phyloP scores from a whole-genome alignment of 1,140 invertebrate species.

The Melanaphis sacchari region DNA sequence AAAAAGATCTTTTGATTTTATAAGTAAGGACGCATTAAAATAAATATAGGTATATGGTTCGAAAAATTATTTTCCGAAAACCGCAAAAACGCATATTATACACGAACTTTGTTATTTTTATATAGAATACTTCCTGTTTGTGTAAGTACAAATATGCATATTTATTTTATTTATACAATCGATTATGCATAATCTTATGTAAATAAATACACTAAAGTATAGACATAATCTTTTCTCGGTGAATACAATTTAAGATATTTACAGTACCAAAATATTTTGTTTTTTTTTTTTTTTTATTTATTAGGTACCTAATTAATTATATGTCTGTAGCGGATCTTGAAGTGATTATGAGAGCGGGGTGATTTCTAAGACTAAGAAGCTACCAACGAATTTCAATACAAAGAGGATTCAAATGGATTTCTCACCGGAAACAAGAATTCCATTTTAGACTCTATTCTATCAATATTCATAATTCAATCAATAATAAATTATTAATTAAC shows the following conservation, averaged over 20 bases:
- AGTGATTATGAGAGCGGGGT: no score
- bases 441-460: neutral
- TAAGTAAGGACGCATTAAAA: neutral
- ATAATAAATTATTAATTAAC: neutral
- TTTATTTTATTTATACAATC: no score
- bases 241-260: neutral
- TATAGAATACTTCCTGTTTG: neutral
- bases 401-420: no score
- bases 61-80: neutral
- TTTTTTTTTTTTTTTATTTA: no score
- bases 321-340: no score
- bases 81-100: neutral
- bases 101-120: neutral
- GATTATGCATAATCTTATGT: neutral
- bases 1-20: neutral
- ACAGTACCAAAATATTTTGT: no score
- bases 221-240: neutral
- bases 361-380: neutral
- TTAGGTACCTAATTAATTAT: no score
- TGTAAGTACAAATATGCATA: neutral
- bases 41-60: neutral
- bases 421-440: neutral
- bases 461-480: neutral
- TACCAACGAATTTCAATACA: neutral
- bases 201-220: neutral